phyloP scores from a whole-genome alignment of 2,797 vertebrate genomes.

The Brachyalestes nurse region DNA sequence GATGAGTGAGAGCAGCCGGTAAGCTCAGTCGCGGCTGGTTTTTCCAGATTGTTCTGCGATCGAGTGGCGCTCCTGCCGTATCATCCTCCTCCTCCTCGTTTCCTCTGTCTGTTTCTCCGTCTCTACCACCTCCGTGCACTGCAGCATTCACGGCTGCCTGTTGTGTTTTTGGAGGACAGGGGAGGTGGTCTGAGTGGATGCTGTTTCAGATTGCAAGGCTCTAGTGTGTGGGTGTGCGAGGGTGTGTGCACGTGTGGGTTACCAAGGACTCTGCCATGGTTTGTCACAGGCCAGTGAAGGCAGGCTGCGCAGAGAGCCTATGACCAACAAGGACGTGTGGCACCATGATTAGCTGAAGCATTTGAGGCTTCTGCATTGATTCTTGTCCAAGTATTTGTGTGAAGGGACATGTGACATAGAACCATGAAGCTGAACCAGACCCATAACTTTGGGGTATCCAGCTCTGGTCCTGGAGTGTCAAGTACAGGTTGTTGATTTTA shows the following conservation, averaged over 20 bases:
- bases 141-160: conserved; percentile 21
- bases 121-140: conserved; percentile 24
- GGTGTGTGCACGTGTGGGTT: conserved; percentile 42
- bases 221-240: conserved; percentile 24
- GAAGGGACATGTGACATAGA: neutral
- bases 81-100: conserved; percentile 11
- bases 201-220: conserved; percentile 38
- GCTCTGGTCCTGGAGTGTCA: neutral
- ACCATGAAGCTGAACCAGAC: neutral
- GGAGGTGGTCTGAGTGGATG: conserved; percentile 15
- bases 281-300: conserved; percentile 12
- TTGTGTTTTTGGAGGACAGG: conserved; percentile 30
- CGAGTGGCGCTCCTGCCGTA: neutral
- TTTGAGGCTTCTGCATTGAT: neutral
- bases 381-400: neutral
- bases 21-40: conserved; percentile 56
- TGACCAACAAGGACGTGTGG: neutral
- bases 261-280: conserved; percentile 18
- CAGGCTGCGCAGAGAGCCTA: conserved; percentile 6
- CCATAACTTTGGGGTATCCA: neutral
- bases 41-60: conserved; percentile 51
- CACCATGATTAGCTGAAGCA: neutral
- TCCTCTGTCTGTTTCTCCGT: conserved; percentile 14
- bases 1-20: conserved; percentile 81
- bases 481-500: neutral